Conservation (phyloP, 2,797 vertebrate species). For the Ptychadena robeensis region DNA sequence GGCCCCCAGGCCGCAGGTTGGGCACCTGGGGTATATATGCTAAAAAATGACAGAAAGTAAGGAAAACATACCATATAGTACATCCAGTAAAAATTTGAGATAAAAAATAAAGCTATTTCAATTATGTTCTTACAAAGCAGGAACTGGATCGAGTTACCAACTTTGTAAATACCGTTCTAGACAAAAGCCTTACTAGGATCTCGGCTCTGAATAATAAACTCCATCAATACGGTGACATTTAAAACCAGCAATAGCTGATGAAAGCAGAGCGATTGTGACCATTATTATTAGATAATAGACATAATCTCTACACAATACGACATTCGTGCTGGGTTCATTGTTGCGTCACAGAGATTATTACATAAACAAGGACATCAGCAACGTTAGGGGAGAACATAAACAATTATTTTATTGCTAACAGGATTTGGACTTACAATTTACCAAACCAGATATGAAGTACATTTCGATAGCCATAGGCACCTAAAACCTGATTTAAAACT, state of each 20-base stretch:
- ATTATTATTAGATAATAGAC: conserved; percentile 26
- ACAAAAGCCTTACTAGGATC: conserved; percentile 22
- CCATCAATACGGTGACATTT: conserved; percentile 24
- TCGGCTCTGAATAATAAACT: conserved; percentile 5
- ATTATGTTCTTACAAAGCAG: not conserved
- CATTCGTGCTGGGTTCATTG: not conserved
- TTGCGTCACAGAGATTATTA: conserved; percentile 8
- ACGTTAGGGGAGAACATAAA: not conserved
- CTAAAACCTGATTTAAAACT: too few species aligned
- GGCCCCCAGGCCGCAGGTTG: too few species aligned
- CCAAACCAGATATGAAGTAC: too few species aligned
- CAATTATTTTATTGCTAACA: not conserved
- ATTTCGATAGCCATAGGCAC: too few species aligned
- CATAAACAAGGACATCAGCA: not conserved
- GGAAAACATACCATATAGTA: too few species aligned
- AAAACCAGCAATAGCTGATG: conserved; percentile 20
- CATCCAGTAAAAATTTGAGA: too few species aligned
- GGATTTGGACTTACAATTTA: not conserved
- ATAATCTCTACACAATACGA: conserved; percentile 26
- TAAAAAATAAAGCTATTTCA: too few species aligned
- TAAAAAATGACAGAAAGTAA: too few species aligned
- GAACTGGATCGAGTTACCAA: conserved; percentile 3
- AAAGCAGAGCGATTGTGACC: conserved; percentile 4
- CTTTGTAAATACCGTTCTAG: not conserved
- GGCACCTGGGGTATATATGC: too few species aligned